A percentile compares a stretch with the other conserved stretches of the same genome.
Conservation (phyloP, 2,113 vertebrate species). For the Motacilla tschutschensis region DNA sequence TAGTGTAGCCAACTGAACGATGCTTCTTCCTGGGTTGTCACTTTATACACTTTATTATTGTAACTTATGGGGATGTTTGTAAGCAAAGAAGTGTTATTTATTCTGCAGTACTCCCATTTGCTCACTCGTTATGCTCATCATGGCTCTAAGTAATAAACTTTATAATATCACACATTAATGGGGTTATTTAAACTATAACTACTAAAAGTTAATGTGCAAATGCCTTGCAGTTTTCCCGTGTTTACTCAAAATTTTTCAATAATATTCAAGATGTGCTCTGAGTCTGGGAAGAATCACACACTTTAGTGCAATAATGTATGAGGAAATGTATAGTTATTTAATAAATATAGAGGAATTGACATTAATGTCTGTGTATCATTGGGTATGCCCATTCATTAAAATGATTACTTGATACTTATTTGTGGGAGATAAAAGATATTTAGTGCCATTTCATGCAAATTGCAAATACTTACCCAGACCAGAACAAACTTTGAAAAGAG, state of each 20-base stretch:
- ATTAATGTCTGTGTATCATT: slow-evolving; percentile 5
- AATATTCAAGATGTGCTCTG: neutral
- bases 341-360: slow-evolving; percentile 56
- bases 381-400: slow-evolving; percentile 54
- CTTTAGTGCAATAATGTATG: slow-evolving; percentile 48
- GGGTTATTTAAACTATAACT: slow-evolving; percentile 53
- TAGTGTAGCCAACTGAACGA: slow-evolving; percentile 38
- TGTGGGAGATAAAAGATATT: slow-evolving; percentile 26
- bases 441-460: slow-evolving; percentile 54
- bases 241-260: slow-evolving; percentile 45
- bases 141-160: slow-evolving; percentile 51
- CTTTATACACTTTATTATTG: slow-evolving; percentile 54
- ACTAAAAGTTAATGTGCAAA: slow-evolving; percentile 43
- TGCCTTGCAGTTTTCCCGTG: slow-evolving; percentile 25
- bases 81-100: slow-evolving; percentile 59
- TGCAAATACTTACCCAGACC: slow-evolving; percentile 16
- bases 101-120: slow-evolving; percentile 36
- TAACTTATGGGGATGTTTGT: slow-evolving; percentile 63
- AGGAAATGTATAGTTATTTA: slow-evolving; percentile 25
- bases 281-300: slow-evolving; percentile 8
- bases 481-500: slow-evolving; percentile 32
- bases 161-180: slow-evolving; percentile 50
- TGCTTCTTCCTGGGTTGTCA: slow-evolving; percentile 52
- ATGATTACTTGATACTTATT: slow-evolving; percentile 36
- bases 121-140: slow-evolving; percentile 39